phyloP scores from a whole-genome alignment of 2,888 invertebrate species.

The Hypomecis atomaria region DNA sequence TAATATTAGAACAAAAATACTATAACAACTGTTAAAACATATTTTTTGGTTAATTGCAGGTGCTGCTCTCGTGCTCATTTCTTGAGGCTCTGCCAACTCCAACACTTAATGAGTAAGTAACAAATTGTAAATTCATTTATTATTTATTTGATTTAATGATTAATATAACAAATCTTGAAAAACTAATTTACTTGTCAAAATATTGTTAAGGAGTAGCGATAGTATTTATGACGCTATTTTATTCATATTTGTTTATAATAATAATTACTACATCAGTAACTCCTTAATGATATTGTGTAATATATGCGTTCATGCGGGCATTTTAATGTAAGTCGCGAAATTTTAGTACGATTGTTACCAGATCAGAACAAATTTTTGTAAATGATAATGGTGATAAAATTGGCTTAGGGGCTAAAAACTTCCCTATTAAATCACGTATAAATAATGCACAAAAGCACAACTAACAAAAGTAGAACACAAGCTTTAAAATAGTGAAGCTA shows the following conservation, averaged over 20 bases:
- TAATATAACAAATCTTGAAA: neutral
- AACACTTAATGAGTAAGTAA: slow-evolving; percentile 68
- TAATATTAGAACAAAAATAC: no score
- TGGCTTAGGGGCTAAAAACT: slow-evolving; percentile 27
- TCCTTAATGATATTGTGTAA: neutral
- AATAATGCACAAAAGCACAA: slow-evolving; percentile 51
- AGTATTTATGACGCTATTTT: neutral
- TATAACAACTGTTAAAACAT: no score
- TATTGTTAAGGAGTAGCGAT: slow-evolving; percentile 1
- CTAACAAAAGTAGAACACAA: slow-evolving; percentile 55
- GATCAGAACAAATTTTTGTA: neutral
- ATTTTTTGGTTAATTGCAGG: slow-evolving; percentile 55
- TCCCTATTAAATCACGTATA: slow-evolving; percentile 32
- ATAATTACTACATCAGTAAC: neutral
- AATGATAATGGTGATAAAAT: slow-evolving; percentile 7
- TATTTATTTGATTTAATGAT: neutral
- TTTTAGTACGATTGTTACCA: neutral
- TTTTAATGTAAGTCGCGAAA: neutral
- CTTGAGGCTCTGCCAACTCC: slow-evolving; percentile 62
- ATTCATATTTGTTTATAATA: neutral
- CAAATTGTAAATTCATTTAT: neutral
- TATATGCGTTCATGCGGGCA: neutral
- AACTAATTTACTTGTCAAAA: slow-evolving; percentile 13
- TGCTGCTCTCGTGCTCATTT: slow-evolving; percentile 56
- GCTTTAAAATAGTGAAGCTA: slow-evolving; percentile 49